Evolutionary conservation across 1,140 invertebrate genomes (phyloP).

Genomic region (Notospermus geniculatus): DNA sequence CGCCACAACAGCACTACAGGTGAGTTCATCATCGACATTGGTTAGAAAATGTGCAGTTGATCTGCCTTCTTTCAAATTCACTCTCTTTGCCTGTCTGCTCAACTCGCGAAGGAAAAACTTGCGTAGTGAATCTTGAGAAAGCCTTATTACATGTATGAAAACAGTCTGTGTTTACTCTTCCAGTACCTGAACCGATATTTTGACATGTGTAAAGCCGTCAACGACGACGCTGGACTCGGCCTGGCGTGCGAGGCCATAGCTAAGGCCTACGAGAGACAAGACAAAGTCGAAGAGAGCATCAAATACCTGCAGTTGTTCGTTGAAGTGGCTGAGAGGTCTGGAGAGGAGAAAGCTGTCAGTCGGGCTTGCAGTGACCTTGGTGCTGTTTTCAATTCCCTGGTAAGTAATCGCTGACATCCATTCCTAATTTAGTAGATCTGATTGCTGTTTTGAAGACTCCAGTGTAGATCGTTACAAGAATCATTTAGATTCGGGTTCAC

Average conservation of each 20-base stretch:
- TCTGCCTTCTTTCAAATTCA: too few species aligned
- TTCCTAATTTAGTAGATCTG: too few species aligned
- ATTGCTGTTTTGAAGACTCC: too few species aligned
- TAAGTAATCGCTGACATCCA: too few species aligned
- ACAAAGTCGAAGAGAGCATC: conserved; percentile 48
- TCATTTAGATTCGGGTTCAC: too few species aligned
- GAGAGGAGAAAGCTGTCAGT: conserved; percentile 47
- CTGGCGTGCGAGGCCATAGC: conserved; percentile 54
- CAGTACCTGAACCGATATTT: conserved; percentile 50
- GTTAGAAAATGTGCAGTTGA: too few species aligned
- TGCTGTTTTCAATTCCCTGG: conserved; percentile 49
- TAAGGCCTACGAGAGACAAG: conserved; percentile 49
- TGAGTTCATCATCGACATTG: conserved; percentile 18
- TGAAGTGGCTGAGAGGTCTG: conserved; percentile 46
- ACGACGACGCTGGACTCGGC: conserved; percentile 49
- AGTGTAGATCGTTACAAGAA: too few species aligned
- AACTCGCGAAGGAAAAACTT: too few species aligned
- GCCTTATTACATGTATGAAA: too few species aligned
- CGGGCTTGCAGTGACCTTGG: conserved; percentile 53
- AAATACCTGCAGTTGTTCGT: conserved; percentile 51
- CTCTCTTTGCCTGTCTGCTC: too few species aligned
- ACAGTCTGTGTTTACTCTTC: conserved; percentile 18
- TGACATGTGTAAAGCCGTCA: conserved; percentile 35
- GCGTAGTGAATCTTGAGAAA: too few species aligned
- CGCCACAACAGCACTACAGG: conserved; percentile 44